These are phyloP conservation scores for Antechinus flavipes DNA, from an alignment of 2,113 vertebrate genomes.

Conservation along the genomic window DNA sequence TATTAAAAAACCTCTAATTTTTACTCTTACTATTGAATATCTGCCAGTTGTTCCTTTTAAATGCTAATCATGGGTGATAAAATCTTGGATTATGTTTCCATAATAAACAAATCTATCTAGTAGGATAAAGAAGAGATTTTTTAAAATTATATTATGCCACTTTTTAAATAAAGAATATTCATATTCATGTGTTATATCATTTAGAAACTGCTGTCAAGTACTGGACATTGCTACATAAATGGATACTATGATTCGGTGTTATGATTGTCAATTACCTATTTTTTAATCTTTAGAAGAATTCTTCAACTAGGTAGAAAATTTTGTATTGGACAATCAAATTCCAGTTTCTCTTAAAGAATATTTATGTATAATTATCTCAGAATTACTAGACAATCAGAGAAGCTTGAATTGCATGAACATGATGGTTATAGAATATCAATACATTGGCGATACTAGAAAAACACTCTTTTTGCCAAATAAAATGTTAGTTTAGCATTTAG, in stretches of 20 bases:
- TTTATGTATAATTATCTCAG: neutral
- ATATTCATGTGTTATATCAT: slow-evolving; percentile 51
- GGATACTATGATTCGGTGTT: slow-evolving; percentile 14
- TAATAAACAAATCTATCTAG: slow-evolving; percentile 40
- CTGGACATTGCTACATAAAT: neutral
- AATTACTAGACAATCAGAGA: slow-evolving; percentile 35
- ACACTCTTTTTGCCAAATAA: neutral
- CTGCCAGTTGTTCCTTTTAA: slow-evolving; percentile 33
- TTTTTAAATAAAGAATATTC: slow-evolving; percentile 12
- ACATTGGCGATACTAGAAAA: slow-evolving; percentile 24
- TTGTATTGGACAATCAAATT: neutral
- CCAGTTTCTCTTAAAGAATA: neutral
- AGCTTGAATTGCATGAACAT: neutral
- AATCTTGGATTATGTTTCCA: slow-evolving; percentile 17
- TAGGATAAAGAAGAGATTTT: slow-evolving; percentile 47
- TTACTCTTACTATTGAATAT: slow-evolving; percentile 11
- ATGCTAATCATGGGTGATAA: slow-evolving; percentile 46
- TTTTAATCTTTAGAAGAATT: neutral
- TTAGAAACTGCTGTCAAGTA: slow-evolving; percentile 50
- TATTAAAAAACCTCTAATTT: neutral
- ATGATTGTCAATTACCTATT: slow-evolving; percentile 5
- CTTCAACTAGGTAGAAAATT: neutral
- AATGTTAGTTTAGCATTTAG: slow-evolving; percentile 3
- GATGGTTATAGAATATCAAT: neutral
- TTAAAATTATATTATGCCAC: slow-evolving; percentile 53